Conservation (phyloP, 2,888 invertebrate genomes). For the Drosophila tripunctata region DNA sequence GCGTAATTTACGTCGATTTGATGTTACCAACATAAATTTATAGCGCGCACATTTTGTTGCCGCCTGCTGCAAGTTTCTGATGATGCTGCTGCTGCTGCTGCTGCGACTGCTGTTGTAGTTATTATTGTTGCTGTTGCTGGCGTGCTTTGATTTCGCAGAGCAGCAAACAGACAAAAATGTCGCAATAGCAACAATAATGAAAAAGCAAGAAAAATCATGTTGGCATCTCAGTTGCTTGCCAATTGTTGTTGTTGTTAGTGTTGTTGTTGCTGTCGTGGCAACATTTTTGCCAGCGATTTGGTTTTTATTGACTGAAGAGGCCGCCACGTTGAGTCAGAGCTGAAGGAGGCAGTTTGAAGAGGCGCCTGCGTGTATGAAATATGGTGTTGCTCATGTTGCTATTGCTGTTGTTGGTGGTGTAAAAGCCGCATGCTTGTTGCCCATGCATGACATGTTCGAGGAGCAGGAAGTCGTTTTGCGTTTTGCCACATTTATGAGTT, state of each 20-base stretch:
- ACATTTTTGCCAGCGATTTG: slow-evolving; percentile 64
- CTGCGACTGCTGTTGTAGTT: slow-evolving; percentile 18
- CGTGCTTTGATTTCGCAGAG: slow-evolving; percentile 72
- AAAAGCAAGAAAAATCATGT: slow-evolving; percentile 75
- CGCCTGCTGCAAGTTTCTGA: slow-evolving; percentile 61
- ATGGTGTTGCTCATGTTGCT: slow-evolving; percentile 34
- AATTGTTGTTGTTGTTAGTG: slow-evolving; percentile 20
- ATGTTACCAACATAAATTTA: slow-evolving; percentile 79
- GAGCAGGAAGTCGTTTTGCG: slow-evolving; percentile 78
- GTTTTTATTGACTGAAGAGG: slow-evolving; percentile 78
- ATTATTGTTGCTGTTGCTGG: slow-evolving; percentile 35
- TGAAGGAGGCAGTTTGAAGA: slow-evolving; percentile 53
- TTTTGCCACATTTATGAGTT: slow-evolving; percentile 77
- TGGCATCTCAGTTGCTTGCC: slow-evolving; percentile 55
- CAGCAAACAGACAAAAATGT: slow-evolving; percentile 74
- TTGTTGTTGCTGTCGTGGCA: slow-evolving; percentile 37
- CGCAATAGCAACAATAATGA: slow-evolving; percentile 76
- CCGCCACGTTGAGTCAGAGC: slow-evolving; percentile 43
- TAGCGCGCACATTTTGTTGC: slow-evolving; percentile 77
- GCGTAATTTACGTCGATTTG: slow-evolving; percentile 79
- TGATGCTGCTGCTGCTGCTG: slow-evolving; percentile 56
- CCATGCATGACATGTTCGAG: slow-evolving; percentile 72
- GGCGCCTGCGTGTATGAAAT: slow-evolving; percentile 59
- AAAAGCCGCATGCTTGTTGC: slow-evolving; percentile 38
- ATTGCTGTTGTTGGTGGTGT: slow-evolving; percentile 26